These are phyloP conservation scores for Otus scops DNA, from an alignment of 2,797 vertebrate species.

Conservation along the genomic window DNA sequence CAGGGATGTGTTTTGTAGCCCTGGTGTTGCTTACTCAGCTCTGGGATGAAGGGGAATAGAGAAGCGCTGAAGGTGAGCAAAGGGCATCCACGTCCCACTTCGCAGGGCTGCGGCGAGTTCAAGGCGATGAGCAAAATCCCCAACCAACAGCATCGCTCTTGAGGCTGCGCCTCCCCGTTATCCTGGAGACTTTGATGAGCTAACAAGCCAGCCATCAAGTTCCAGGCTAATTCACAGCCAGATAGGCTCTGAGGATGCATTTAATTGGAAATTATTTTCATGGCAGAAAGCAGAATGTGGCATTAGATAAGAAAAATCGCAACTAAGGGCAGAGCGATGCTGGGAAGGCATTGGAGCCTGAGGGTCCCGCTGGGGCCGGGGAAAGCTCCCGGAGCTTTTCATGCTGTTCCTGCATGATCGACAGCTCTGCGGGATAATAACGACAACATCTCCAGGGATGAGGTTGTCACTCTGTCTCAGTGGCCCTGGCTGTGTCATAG, in stretches of 20 bases:
- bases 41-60: not conserved
- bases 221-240: conserved; percentile 12
- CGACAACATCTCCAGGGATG: not conserved
- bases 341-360: not conserved
- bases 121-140: not conserved
- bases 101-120: not conserved
- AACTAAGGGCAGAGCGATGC: not conserved
- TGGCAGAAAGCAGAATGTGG: not conserved
- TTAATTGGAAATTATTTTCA: not conserved
- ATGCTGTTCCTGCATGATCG: not conserved
- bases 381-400: not conserved
- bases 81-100: not conserved
- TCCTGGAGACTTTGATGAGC: not conserved
- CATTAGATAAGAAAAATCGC: not conserved
- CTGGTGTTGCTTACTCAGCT: not conserved
- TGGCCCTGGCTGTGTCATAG: not conserved
- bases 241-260: not conserved
- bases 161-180: not conserved
- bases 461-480: not conserved
- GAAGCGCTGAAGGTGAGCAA: not conserved
- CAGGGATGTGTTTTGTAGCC: not conserved
- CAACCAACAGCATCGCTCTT: not conserved
- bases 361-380: fast-evolving
- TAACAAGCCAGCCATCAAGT: not conserved
- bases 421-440: not conserved